Evolutionary conservation across 2,888 invertebrate genomes (phyloP).

Genomic region (Caenorhabditis uteleia): DNA sequence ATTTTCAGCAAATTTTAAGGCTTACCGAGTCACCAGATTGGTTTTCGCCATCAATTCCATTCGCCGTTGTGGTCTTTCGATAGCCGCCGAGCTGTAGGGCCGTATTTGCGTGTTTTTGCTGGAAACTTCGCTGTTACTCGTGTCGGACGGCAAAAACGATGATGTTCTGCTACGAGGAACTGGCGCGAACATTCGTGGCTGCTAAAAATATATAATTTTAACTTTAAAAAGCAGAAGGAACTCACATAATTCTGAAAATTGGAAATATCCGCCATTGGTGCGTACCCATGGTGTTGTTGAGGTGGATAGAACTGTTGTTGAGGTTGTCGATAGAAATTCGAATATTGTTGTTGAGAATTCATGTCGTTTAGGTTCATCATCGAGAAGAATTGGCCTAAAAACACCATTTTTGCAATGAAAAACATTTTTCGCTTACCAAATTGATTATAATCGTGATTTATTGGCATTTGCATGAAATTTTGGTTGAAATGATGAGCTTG

Average conservation of each 20-base stretch:
- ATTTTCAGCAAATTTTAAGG: background rate
- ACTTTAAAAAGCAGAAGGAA: background rate
- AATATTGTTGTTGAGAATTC: background rate
- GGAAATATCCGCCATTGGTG: slow-evolving; percentile 7
- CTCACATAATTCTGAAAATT: slow-evolving; percentile 16
- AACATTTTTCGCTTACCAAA: no score
- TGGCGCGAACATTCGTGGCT: background rate
- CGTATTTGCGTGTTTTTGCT: background rate
- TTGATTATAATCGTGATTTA: no score
- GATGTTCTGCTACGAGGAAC: slow-evolving; percentile 20
- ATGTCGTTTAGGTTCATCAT: slow-evolving; percentile 15
- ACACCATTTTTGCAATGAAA: no score
- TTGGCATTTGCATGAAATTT: no score
- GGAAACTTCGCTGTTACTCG: slow-evolving; percentile 7
- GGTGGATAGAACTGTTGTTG: background rate
- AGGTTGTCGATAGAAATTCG: no score
- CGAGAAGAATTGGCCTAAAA: slow-evolving; percentile 10
- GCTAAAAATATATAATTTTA: background rate
- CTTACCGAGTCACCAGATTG: no score
- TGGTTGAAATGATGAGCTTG: no score
- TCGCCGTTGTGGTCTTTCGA: slow-evolving; percentile 8
- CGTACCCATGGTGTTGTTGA: background rate
- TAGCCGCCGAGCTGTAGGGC: slow-evolving; percentile 17
- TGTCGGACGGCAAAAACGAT: slow-evolving; percentile 10
- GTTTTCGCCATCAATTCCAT: no score